Conservation (phyloP, 2,797 vertebrate species). For the Rallus crepitans region DNA sequence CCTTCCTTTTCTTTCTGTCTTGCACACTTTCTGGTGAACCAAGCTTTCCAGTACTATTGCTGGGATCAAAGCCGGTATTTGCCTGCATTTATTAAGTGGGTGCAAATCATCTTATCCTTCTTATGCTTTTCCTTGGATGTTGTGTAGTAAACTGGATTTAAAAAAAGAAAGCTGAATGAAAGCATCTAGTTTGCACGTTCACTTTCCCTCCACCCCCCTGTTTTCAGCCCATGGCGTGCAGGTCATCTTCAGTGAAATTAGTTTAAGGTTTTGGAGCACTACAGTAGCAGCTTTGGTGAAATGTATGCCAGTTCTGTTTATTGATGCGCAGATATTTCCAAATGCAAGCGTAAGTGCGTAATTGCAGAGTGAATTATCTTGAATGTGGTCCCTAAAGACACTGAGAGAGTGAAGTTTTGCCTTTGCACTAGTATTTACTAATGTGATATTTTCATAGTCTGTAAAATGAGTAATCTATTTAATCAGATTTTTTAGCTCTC, state of each 20-base stretch:
- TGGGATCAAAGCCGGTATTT: not conserved
- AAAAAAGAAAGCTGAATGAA: not conserved
- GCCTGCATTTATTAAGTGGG: not conserved
- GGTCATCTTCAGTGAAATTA: not conserved
- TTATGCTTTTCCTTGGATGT: not conserved
- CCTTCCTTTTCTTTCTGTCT: not conserved
- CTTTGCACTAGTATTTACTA: not conserved
- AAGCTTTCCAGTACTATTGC: slow-evolving; percentile 17
- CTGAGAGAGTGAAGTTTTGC: not conserved
- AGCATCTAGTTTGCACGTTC: not conserved
- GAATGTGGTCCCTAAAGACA: not conserved
- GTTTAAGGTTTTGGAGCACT: not conserved
- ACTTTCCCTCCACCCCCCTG: not conserved
- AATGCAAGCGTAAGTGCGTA: not conserved
- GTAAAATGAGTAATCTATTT: not conserved
- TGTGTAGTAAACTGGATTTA: not conserved
- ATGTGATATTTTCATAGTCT: not conserved
- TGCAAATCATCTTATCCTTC: not conserved
- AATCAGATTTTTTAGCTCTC: not conserved
- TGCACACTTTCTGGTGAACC: not conserved
- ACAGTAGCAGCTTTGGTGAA: not conserved
- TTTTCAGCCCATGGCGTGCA: not conserved
- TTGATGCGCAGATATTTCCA: not conserved
- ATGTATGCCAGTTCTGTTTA: not conserved
- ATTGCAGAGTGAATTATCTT: not conserved